phyloP scores from a whole-genome alignment of 2,113 vertebrate species.

The Motacilla tschutschensis region DNA sequence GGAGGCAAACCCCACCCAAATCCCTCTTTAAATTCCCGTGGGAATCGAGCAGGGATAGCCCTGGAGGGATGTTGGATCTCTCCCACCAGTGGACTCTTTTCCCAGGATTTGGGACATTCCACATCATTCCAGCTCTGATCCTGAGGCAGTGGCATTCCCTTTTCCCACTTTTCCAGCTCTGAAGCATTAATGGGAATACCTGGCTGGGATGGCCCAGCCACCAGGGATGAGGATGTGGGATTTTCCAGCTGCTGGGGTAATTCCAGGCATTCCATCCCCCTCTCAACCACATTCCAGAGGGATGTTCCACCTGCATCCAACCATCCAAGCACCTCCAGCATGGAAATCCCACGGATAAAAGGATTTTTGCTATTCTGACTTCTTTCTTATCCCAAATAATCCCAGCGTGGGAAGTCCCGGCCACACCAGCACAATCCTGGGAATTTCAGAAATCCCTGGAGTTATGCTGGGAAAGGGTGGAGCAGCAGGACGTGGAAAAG shows the following conservation, averaged over 20 bases:
- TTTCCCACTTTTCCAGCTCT: background rate
- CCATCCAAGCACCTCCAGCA: background rate
- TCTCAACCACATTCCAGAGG: background rate
- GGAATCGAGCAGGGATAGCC: fast-evolving
- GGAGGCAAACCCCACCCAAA: background rate
- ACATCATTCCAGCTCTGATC: background rate
- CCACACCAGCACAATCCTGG: background rate
- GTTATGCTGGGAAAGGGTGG: background rate
- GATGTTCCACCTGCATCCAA: too few species aligned
- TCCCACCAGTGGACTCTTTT: fast-evolving
- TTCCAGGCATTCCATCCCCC: background rate
- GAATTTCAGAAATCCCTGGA: background rate
- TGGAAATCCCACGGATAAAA: fast-evolving
- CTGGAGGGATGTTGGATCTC: background rate
- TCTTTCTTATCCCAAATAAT: background rate
- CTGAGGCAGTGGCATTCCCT: too few species aligned
- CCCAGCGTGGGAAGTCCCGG: fast-evolving
- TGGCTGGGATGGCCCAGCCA: background rate
- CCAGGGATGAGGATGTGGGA: background rate
- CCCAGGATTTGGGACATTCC: background rate
- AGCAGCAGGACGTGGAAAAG: fast-evolving
- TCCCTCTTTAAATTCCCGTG: fast-evolving
- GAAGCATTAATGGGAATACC: fast-evolving
- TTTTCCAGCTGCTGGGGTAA: fast-evolving
- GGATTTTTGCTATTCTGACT: fast-evolving